Base-by-base conservation (phyloP, 1,140 invertebrate genomes). In the Hylaeus volcanicus region DNA sequence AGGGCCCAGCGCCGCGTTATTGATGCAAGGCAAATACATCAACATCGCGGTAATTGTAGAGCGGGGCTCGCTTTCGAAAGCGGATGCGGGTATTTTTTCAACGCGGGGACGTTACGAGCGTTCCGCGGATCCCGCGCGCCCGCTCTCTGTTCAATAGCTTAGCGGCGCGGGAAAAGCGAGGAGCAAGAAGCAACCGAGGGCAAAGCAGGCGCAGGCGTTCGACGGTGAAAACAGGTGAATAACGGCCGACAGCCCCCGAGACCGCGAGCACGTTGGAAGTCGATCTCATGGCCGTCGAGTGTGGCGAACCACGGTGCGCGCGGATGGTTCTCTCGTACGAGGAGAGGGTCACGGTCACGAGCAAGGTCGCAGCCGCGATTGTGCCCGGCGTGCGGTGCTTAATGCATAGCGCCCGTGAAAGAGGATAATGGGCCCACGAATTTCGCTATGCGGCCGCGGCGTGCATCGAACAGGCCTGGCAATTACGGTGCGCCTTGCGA, bases 221-320 rank as follows among this genome's bases (percentile, higher is more conserved):
- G 90, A 89, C 86, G 88, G 88, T 88, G 87, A 90, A 91, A 90
- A 91, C 89, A 89, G 88, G 89, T 91, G 90, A 91, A 89, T 90
- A 90, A 90, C 89, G 89, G 89, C 89, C 88, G 89, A 91, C 86
- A 90, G 88, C 83, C 88, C 88, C 83, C 85, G 88, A 89, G 84
- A 83, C 76, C 85, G 58, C 75, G 68, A 86, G 84, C 80, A 86
- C 81, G 74, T 75, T 75, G 81, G 58, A 80, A 86, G 85, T 80
- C 84, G 84, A 86, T 86, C 85, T 90, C 89, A 90, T 87, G 89
- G 89, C 84, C 89, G 89, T 81, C 87, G 87, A 90, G 89, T 88
- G 85, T 88, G 83, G 85, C 85, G 85, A 88, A 87, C 86, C 82
- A 79, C 86, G 74, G 84, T 64, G 83, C 81, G 79, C 86, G 80